phyloP scores from a whole-genome alignment of 2,888 invertebrate species.

The Temnothorax rugatulus region DNA sequence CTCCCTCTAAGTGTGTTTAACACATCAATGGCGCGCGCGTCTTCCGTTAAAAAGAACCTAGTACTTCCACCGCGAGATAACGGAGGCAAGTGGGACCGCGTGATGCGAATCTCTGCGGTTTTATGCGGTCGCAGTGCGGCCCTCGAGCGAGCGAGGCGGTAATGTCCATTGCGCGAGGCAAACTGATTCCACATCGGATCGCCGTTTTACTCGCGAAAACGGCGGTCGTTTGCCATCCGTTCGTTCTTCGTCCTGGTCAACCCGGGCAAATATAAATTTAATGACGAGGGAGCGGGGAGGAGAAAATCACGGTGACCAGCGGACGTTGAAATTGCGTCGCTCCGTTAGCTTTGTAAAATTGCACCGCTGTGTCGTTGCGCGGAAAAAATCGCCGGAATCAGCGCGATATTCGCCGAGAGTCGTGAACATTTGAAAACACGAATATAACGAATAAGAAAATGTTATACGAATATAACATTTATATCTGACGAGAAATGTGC shows the following conservation, averaged over 20 bases:
- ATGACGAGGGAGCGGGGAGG: conserved; percentile 52
- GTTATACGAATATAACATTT: conserved; percentile 3
- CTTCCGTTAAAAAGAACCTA: conserved; percentile 8
- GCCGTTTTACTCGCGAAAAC: conserved; percentile 59
- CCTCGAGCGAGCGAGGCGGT: conserved; percentile 45
- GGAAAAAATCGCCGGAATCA: conserved; percentile 58
- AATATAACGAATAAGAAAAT: no score
- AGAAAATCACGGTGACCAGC: conserved; percentile 32
- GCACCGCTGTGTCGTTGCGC: conserved; percentile 51
- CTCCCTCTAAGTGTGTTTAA: background rate
- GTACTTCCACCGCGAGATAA: background rate
- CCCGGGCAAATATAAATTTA: conserved; percentile 72
- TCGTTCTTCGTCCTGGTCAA: conserved; percentile 27
- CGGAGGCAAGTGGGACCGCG: background rate
- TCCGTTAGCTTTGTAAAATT: conserved; percentile 62
- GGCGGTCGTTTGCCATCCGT: conserved; percentile 52
- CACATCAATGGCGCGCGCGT: background rate
- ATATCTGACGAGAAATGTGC: background rate
- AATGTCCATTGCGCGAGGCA: conserved; percentile 38
- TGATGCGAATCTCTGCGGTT: conserved; percentile 29
- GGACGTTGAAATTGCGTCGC: conserved; percentile 53
- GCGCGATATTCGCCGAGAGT: conserved; percentile 11
- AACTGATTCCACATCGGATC: conserved; percentile 53
- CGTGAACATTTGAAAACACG: conserved; percentile 24
- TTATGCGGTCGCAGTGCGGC: conserved; percentile 27